A percentile compares a stretch with the other conserved stretches of the same genome.
Conservation (phyloP, 2,113 vertebrate species). For the Oceanodroma tethys region DNA sequence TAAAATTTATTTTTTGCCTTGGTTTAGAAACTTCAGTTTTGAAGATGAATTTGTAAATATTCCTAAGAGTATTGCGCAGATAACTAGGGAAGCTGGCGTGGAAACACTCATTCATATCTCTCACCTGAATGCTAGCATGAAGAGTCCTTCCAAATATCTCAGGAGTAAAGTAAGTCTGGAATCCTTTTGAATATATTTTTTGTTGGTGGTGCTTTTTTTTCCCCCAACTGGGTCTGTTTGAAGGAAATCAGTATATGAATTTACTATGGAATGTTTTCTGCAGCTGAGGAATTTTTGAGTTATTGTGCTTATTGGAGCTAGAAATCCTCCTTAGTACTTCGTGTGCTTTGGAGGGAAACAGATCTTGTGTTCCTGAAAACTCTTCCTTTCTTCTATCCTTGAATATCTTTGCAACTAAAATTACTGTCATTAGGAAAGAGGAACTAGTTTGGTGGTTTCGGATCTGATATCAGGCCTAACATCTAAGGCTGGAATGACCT, state of each 20-base stretch:
- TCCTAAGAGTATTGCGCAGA: constrained; percentile 83
- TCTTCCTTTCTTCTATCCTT: neutral
- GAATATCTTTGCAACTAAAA: neutral
- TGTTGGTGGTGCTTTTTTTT: neutral
- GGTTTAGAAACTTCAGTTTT: constrained; percentile 84
- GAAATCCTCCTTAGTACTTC: neutral
- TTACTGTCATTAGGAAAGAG: neutral
- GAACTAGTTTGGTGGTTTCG: neutral
- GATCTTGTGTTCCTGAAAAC: neutral
- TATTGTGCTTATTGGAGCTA: neutral
- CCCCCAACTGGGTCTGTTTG: neutral
- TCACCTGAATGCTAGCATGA: constrained; percentile 92
- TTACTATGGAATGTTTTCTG: neutral
- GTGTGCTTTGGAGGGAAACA: neutral
- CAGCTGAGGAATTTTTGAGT: neutral
- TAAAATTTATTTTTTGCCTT: neutral
- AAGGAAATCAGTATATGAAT: neutral
- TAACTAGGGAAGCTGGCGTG: constrained; percentile 84
- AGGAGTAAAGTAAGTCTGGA: constrained; percentile 85
- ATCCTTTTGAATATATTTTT: neutral
- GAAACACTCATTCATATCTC: constrained; percentile 89
- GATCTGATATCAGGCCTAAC: neutral
- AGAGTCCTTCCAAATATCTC: constrained; percentile 89
- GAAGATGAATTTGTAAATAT: constrained; percentile 87
- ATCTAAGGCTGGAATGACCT: neutral